Base-by-base conservation (phyloP, 2,888 invertebrate genomes). In the Tortricodes alternella region DNA sequence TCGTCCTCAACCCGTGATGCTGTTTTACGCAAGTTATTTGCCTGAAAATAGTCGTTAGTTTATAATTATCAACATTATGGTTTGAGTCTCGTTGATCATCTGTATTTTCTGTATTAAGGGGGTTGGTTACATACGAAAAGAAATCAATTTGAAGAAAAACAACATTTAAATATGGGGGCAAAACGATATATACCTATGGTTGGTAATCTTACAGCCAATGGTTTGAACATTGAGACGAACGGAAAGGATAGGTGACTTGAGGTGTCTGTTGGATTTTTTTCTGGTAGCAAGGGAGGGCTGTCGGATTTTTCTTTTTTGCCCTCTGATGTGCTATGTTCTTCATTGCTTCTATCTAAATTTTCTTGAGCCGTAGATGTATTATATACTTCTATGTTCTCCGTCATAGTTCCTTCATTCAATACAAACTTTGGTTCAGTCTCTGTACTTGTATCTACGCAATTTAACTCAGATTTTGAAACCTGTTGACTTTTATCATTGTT, bases 1-100 rank as follows among this genome's bases (percentile, higher is more conserved):
- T 99, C 98, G 85, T 98, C 97, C 91, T 99, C 98, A 83, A 98
- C 94, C 76, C 98, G 95, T 79, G 96, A 94, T 78, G 97, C 94
- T 92, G 96, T 97, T 92, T 96, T 96, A 89, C 97, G 93, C 85
- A 96, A 93, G 90, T 94, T 95, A 92, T 96, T 94, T 82, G 94
- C 95, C 96, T 96, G 94, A 83, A 94, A 89, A 88, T 83, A 87
- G 80, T 84, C 76, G 85, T 85, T 86, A 83, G 81, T 85, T 80
- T 65, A 62, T 70, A 64, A 76, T 73, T 71, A 73, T 65, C 62
- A 68, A 68, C 64, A 66, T 60, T 52, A 50, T 64, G 37, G 39
- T 39, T 35, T 34, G 43, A 50, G 44, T 35, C 11, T 44, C 16
- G 18, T 53, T 63, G 71, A 66, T 56, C n/a, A 15, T 60, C 64